Evolutionary conservation across 2,797 vertebrate genomes (phyloP).

Genomic region (Carapus acus): DNA sequence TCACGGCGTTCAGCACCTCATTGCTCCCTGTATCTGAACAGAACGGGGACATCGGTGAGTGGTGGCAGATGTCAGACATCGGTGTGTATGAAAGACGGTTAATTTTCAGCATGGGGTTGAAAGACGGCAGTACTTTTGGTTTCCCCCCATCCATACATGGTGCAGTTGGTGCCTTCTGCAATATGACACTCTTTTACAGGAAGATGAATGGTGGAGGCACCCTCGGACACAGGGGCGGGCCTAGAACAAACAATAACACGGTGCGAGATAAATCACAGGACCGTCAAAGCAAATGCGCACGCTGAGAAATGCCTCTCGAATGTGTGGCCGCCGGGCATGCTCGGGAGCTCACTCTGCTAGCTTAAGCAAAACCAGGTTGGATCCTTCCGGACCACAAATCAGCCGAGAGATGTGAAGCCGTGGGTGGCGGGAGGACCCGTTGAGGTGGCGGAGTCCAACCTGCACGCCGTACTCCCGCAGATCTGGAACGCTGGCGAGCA

Average conservation of each 20-base stretch:
- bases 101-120: constrained; percentile 8
- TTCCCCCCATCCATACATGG: constrained; percentile 97
- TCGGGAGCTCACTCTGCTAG: constrained; percentile 77
- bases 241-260: constrained; percentile 40
- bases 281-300: neutral
- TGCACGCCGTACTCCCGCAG: constrained; percentile 88
- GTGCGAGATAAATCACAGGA: neutral
- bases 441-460: constrained; percentile 89
- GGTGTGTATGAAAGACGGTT: neutral
- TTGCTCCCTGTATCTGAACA: constrained; percentile 78
- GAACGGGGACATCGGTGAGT: constrained; percentile 2
- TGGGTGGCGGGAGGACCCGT: constrained; percentile 74
- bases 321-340: no score
- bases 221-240: constrained; percentile 71
- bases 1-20: constrained; percentile 81
- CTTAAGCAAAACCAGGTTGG: constrained; percentile 89
- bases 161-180: constrained; percentile 85
- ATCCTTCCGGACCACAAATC: constrained; percentile 88
- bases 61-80: neutral
- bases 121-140: constrained; percentile 84
- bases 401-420: constrained; percentile 83
- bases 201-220: constrained; percentile 85
- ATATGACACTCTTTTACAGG: constrained; percentile 90
- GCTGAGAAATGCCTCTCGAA: neutral
- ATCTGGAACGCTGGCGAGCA: constrained; percentile 79